Conservation (phyloP, 2,888 invertebrate genomes). For the Portevinia maculata region DNA sequence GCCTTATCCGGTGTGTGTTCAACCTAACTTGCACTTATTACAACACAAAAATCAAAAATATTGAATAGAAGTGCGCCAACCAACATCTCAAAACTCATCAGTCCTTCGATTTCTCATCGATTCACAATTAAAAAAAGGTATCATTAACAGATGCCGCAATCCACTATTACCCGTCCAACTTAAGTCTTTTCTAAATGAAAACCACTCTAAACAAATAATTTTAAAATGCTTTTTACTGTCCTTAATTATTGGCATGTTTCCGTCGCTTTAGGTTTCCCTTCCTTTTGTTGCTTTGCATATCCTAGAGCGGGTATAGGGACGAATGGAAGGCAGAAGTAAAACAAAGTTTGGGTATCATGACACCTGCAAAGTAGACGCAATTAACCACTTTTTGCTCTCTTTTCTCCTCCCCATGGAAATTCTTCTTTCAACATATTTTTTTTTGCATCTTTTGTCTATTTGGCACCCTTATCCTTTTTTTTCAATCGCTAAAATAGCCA, state of each 20-base stretch:
- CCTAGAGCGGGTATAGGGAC: constrained; percentile 2
- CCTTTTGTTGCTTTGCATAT: constrained; percentile 18
- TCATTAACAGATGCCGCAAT: not conserved
- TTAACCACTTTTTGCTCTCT: constrained; percentile 39
- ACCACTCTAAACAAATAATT: constrained; percentile 56
- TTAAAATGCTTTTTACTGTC: constrained; percentile 31
- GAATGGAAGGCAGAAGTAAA: constrained; percentile 15
- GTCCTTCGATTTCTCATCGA: not conserved
- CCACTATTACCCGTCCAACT: constrained; percentile 4
- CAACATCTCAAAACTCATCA: too few relatives aligned
- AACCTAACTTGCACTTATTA: too few relatives aligned
- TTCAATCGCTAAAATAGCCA: constrained; percentile 12
- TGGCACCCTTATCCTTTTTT: constrained; percentile 10
- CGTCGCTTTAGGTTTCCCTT: constrained; percentile 7
- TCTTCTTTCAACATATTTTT: constrained; percentile 15
- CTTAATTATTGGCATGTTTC: constrained; percentile 52
- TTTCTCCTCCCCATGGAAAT: constrained; percentile 4
- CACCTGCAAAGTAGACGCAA: constrained; percentile 62
- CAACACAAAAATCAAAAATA: too few relatives aligned
- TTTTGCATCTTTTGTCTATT: constrained; percentile 19
- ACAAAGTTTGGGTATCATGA: constrained; percentile 59
- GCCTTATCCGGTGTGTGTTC: too few relatives aligned
- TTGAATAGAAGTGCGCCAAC: too few relatives aligned
- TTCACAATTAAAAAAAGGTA: not conserved
- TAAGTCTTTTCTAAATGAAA: constrained; percentile 29